Percentiles rank a stretch among this genome's conserved stretches.
These are phyloP conservation scores for Trematomus bernacchii DNA, from an alignment of 2,797 vertebrate species.

Conservation along the genomic window DNA sequence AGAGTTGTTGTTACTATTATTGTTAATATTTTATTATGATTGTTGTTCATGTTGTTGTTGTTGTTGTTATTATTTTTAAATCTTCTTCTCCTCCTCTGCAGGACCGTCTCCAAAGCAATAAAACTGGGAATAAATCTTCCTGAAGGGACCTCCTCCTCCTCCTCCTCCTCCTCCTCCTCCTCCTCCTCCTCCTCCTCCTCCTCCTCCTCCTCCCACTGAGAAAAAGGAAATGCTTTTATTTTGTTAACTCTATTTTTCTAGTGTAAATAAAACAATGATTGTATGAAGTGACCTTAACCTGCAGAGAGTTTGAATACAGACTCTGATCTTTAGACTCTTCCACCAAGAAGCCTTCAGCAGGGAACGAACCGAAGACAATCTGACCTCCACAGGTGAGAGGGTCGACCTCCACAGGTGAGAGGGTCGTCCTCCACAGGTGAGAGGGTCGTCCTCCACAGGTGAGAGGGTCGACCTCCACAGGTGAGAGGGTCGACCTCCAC, in stretches of 20 bases:
- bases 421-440: no score
- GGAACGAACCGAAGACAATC: not conserved
- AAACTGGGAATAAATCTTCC: not conserved
- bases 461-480: no score
- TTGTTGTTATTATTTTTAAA: no score
- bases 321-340: slow-evolving; percentile 2
- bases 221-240: slow-evolving; percentile 9
- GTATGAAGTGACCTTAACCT: slow-evolving; percentile 42
- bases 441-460: no score
- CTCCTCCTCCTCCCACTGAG: not conserved
- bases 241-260: slow-evolving; percentile 49
- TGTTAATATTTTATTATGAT: no score
- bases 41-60: no score
- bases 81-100: not conserved
- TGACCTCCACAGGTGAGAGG: no score
- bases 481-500: no score
- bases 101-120: slow-evolving; percentile 24
- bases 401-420: no score
- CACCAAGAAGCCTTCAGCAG: slow-evolving; percentile 12
- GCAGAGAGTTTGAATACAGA: not conserved
- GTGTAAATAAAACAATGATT: slow-evolving; percentile 25
- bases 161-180: no score
- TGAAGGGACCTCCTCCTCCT: slow-evolving; percentile 6
- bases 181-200: no score
- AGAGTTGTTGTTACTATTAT: no score